Evolutionary conservation across 2,113 vertebrate species (phyloP).

Genomic region (Sminthopsis crassicaudata): DNA sequence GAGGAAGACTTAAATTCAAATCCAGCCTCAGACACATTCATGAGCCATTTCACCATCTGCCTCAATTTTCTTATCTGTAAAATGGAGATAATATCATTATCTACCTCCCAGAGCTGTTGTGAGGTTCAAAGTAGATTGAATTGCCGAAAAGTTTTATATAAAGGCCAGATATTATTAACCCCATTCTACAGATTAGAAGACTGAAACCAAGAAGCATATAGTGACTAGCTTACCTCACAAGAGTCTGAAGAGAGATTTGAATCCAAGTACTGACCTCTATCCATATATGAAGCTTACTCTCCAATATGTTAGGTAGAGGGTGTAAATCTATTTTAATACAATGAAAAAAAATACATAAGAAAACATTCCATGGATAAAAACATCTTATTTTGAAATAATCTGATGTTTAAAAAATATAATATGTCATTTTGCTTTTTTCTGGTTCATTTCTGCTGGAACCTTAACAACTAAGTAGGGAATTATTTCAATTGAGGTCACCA

Average conservation of each 20-base stretch:
- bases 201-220: background rate
- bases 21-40: background rate
- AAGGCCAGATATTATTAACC: background rate
- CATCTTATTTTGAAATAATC: slow-evolving; percentile 33
- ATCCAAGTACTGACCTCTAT: background rate
- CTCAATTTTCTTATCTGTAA: background rate
- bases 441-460: slow-evolving; percentile 64
- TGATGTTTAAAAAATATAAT: slow-evolving; percentile 63
- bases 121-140: background rate
- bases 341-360: slow-evolving; percentile 29
- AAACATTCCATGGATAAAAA: background rate
- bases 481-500: no score
- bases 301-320: background rate
- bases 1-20: background rate
- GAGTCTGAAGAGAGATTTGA: background rate
- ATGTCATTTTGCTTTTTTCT: slow-evolving; percentile 51
- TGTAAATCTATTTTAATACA: background rate
- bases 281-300: no score
- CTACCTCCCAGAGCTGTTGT: background rate
- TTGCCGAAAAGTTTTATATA: background rate
- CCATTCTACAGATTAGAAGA: background rate
- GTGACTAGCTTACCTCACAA: background rate
- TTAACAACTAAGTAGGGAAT: slow-evolving; percentile 62
- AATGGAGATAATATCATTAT: background rate
- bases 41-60: background rate